phyloP scores from a whole-genome alignment of 37 sponge, comb jelly and placozoan genomes.

The Spongilla lacustris region DNA sequence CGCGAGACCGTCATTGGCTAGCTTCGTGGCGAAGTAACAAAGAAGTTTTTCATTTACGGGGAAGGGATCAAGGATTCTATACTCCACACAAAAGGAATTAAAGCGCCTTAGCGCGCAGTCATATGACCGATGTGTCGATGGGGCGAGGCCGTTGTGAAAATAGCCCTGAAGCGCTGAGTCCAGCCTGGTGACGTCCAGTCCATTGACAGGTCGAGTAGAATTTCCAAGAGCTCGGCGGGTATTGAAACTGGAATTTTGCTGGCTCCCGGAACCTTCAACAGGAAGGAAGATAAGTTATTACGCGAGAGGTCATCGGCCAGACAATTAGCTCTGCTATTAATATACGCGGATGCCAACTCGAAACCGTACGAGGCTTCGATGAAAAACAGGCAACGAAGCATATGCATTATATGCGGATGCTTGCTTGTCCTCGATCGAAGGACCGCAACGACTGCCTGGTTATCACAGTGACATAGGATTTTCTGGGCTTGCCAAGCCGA shows the following conservation, averaged over 20 bases:
- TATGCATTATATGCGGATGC: slow-evolving; percentile 37
- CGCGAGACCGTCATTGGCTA: background rate
- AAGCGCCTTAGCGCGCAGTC: slow-evolving; percentile 26
- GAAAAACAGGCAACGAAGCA: slow-evolving; percentile 49
- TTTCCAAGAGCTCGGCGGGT: background rate
- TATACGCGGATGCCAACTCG: background rate
- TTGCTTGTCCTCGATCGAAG: slow-evolving; percentile 8
- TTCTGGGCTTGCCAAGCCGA: background rate
- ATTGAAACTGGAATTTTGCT: slow-evolving; percentile 8
- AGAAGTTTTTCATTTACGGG: slow-evolving; percentile 2
- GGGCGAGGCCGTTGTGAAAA: slow-evolving; percentile 17
- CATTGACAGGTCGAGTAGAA: slow-evolving; percentile 1
- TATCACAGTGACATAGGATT: slow-evolving; percentile 21
- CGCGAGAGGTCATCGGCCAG: slow-evolving; percentile 33
- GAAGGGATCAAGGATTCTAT: background rate
- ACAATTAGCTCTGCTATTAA: background rate
- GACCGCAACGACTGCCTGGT: background rate
- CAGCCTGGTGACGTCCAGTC: slow-evolving; percentile 30
- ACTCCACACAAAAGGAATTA: slow-evolving; percentile 14
- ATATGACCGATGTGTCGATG: background rate
- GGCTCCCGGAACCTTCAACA: slow-evolving; percentile 20
- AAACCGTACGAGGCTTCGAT: slow-evolving; percentile 17
- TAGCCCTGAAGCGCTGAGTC: slow-evolving; percentile 14
- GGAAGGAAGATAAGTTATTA: slow-evolving; percentile 22
- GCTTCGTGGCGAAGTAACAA: slow-evolving; percentile 8